Evolutionary conservation across 2,797 vertebrate genomes (phyloP).

Genomic region (Crocidura indochinensis): DNA sequence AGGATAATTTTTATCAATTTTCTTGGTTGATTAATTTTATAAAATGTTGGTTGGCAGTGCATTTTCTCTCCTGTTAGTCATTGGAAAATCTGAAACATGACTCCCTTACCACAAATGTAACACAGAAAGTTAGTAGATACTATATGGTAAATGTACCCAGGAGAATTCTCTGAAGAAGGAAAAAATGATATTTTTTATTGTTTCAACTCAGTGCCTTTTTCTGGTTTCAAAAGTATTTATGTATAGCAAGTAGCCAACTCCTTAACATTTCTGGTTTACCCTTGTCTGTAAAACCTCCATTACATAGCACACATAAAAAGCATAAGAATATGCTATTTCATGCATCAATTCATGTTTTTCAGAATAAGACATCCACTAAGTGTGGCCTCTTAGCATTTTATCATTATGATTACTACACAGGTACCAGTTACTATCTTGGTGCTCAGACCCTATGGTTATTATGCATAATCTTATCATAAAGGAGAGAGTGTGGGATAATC

Average conservation of each 20-base stretch:
- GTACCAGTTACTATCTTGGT: not conserved
- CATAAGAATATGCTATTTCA: not conserved
- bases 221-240: conserved; percentile 21
- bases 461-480: not conserved
- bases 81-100: conserved; percentile 39
- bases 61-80: conserved; percentile 43
- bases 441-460: not conserved
- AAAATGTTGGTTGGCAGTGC: conserved; percentile 16
- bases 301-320: not conserved
- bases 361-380: not conserved
- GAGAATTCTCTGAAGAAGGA: not conserved
- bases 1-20: conserved; percentile 57
- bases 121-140: conserved; percentile 26
- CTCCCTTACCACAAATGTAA: conserved; percentile 24
- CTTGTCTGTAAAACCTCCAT: not conserved
- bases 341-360: not conserved
- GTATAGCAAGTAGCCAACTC: not conserved
- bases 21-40: conserved; percentile 51
- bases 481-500: not conserved
- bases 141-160: not conserved
- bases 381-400: not conserved
- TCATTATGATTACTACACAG: not conserved
- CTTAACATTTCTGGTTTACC: not conserved
- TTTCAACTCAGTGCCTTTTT: conserved; percentile 34
- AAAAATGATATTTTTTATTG: not conserved